phyloP scores from a whole-genome alignment of 2,797 vertebrate species.

The Notamacropus eugenii region DNA sequence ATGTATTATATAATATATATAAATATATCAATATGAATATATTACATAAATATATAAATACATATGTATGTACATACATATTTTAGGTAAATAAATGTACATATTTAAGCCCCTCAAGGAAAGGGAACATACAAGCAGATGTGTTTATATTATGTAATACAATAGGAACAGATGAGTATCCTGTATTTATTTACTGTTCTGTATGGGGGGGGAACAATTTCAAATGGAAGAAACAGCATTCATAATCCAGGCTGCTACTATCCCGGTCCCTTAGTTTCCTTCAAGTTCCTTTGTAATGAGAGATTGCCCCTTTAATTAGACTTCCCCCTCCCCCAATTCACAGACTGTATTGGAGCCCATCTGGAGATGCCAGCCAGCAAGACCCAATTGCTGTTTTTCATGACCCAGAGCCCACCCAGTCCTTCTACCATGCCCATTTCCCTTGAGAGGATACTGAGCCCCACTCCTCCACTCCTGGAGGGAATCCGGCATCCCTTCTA shows the following conservation, averaged over 20 bases:
- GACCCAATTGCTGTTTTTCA: background rate
- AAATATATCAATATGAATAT: background rate
- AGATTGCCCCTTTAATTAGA: background rate
- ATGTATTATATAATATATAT: background rate
- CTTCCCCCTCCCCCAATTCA: background rate
- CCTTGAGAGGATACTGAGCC: background rate
- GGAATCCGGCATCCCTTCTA: background rate
- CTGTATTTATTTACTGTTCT: background rate
- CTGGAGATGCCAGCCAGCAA: background rate
- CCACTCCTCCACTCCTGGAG: background rate
- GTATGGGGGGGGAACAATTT: background rate
- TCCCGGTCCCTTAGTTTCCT: background rate
- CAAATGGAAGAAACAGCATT: background rate
- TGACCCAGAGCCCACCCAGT: background rate
- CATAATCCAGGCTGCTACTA: background rate
- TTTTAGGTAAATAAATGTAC: background rate
- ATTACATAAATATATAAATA: background rate
- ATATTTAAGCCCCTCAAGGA: background rate
- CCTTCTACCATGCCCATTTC: background rate
- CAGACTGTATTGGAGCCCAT: background rate
- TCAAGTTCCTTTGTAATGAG: background rate
- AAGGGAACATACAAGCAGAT: background rate
- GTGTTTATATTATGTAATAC: background rate
- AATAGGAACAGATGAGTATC: background rate
- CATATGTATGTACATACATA: background rate